A percentile compares a stretch with the other conserved stretches of the same genome.
These are phyloP conservation scores for Drosophila erecta DNA, from an alignment of 1,140 invertebrate genomes.

Conservation along the genomic window DNA sequence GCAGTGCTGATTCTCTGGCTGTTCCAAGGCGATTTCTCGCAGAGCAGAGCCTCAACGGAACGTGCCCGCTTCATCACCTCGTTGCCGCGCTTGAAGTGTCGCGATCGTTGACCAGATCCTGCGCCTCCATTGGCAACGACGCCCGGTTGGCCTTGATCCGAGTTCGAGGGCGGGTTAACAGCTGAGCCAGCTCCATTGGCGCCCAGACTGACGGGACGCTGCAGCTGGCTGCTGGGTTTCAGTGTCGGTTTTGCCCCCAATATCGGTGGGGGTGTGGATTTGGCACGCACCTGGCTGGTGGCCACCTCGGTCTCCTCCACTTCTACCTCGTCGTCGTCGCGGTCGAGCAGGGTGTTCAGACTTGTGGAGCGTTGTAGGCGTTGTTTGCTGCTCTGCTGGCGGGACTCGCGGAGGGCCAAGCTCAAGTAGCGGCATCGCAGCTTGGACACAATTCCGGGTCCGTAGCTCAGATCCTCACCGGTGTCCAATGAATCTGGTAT, in stretches of 20 bases:
- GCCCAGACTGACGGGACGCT: constrained; percentile 44
- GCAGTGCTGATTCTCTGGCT: constrained; percentile 44
- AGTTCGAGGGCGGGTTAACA: background rate
- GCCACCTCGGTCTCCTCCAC: constrained; percentile 25
- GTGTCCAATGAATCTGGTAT: constrained; percentile 23
- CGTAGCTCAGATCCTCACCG: constrained; percentile 93
- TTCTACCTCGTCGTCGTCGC: constrained; percentile 85
- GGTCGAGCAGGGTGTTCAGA: constrained; percentile 93
- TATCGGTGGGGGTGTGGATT: constrained; percentile 54
- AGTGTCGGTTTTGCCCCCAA: constrained; percentile 50
- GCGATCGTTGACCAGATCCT: constrained; percentile 53
- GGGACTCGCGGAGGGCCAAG: constrained; percentile 90
- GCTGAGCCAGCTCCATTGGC: constrained; percentile 19
- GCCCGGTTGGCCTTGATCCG: constrained; percentile 3
- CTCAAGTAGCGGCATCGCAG: constrained; percentile 93
- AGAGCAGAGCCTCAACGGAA: constrained; percentile 92
- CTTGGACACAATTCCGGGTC: constrained; percentile 95
- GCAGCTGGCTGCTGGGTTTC: constrained; percentile 45
- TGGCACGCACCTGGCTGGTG: constrained; percentile 30
- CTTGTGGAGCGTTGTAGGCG: constrained; percentile 91
- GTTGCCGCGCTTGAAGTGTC: constrained; percentile 83
- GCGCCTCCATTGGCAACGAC: constrained; percentile 15
- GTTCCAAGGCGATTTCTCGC: constrained; percentile 85
- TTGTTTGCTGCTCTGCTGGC: constrained; percentile 87
- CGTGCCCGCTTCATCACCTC: constrained; percentile 90